Conservation (phyloP, 2,888 invertebrate genomes). For the Strigamia crassipes region DNA sequence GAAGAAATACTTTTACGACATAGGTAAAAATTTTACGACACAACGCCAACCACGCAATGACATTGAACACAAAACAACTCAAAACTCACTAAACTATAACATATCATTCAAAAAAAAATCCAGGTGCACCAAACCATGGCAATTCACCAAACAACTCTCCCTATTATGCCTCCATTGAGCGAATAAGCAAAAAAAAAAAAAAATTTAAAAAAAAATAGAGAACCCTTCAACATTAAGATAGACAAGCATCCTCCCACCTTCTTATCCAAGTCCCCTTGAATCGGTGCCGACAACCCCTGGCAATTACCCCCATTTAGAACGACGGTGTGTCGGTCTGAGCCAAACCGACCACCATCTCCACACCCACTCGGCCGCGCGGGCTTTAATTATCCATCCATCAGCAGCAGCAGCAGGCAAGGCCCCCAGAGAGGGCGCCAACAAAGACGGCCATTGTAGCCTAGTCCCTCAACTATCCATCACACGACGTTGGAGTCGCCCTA, state of each 20-base stretch:
- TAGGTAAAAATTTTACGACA: neutral
- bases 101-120: neutral
- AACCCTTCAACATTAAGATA: conserved; percentile 11
- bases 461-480: conserved; percentile 21
- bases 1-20: conserved; percentile 15
- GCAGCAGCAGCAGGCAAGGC: conserved; percentile 10
- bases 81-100: neutral
- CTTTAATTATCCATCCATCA: conserved; percentile 21
- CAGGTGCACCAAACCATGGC: neutral
- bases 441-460: conserved; percentile 8
- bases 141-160: neutral
- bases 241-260: conserved; percentile 18
- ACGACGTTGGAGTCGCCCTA: neutral
- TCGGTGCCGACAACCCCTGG: conserved; percentile 16
- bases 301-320: conserved; percentile 16
- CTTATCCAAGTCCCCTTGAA: conserved; percentile 12
- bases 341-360: conserved; percentile 17
- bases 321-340: conserved; percentile 16
- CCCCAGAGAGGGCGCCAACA: conserved; percentile 21
- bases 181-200: neutral
- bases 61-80: conserved; percentile 4
- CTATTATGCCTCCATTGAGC: neutral
- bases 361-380: conserved; percentile 21
- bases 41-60: neutral
- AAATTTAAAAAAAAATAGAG: neutral